Evolutionary conservation across 2,888 invertebrate species (phyloP).

Genomic region (Dendrolimus pini): DNA sequence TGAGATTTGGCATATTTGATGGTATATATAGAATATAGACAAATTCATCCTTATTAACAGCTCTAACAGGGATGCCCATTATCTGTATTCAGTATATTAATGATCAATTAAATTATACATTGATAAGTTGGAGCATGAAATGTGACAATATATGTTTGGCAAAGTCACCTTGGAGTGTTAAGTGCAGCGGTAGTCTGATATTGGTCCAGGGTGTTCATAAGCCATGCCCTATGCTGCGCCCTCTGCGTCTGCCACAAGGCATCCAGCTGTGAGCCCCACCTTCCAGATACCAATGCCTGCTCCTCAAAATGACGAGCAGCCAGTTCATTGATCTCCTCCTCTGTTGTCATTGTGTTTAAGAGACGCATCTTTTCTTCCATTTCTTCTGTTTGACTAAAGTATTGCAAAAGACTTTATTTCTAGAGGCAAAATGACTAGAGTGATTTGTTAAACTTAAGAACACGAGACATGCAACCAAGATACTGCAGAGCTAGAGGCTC

Average conservation of each 20-base stretch:
- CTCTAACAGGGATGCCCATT: too few species aligned
- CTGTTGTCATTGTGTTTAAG: constrained; percentile 85
- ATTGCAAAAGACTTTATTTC: not conserved
- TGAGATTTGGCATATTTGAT: too few species aligned
- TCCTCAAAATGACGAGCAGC: constrained; percentile 89
- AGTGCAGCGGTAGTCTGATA: constrained; percentile 42
- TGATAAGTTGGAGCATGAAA: too few species aligned
- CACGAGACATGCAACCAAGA: too few species aligned
- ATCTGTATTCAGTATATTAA: too few species aligned
- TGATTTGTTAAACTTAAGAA: too few species aligned
- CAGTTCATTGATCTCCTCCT: constrained; percentile 89
- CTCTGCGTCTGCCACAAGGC: constrained; percentile 90
- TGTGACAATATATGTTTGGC: too few species aligned
- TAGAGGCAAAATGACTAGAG: too few species aligned
- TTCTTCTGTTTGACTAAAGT: constrained; percentile 86
- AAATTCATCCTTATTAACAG: too few species aligned
- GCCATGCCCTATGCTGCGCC: constrained; percentile 92
- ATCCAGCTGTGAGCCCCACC: constrained; percentile 91
- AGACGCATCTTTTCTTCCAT: constrained; percentile 91
- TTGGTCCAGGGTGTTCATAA: constrained; percentile 83
- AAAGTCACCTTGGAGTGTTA: constrained; percentile 79
- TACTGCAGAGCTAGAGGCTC: too few species aligned
- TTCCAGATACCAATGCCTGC: constrained; percentile 88
- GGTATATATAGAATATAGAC: too few species aligned
- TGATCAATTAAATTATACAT: too few species aligned